Base-by-base conservation (phyloP, 2,113 vertebrate genomes). In the Cricetomys ansorgei region DNA sequence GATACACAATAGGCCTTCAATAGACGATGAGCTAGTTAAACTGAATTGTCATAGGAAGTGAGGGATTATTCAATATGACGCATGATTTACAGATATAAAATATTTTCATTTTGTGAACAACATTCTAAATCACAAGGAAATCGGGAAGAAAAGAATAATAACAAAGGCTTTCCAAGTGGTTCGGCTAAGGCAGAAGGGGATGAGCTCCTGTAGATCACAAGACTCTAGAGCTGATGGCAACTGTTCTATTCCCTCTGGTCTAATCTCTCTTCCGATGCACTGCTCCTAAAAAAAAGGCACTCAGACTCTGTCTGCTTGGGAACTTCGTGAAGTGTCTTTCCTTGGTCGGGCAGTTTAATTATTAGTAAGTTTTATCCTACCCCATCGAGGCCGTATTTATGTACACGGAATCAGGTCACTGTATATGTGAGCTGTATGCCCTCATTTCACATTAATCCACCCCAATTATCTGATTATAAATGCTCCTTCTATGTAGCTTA, bases 111-210 rank as follows among this genome's bases (percentile, higher is more conserved):
- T 92, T 95, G 50, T 86, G 43, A 95, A 88, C 77, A 94, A 91
- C 69, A 69, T 37, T 95, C n/a, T 96, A 67, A 95, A 92, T 48
- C 89, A 77, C 93, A 94, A 95, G 94, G n/a, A 88, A 94, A 95
- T 94, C 27, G 91, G 37, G 53, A 83, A 93, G 80, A 88, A 93
- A 97, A 90, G 95, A 86, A 83, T 55, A 95, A 62, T 45, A 88
- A 81, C 80, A 96, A 88, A 90, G 76, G 45, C 70, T 96, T 96
- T 94, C 76, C 34, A 67, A 79, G 62, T 91, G 62, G 48, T 76
- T 29, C 67, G 92, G 92, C 80, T 91, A 90, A 95, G 65, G 88
- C 96, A 87, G 93, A 90, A 80, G 53, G 76, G 79, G 69, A 95
- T 92, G 88, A 93, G 87, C 93, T 95, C 92, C 90, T 48, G 94